Evolutionary conservation across 2,888 invertebrate genomes (phyloP), one percentile per base, ranked within the genome.

Genomic region (Macropis europaea): DNA sequence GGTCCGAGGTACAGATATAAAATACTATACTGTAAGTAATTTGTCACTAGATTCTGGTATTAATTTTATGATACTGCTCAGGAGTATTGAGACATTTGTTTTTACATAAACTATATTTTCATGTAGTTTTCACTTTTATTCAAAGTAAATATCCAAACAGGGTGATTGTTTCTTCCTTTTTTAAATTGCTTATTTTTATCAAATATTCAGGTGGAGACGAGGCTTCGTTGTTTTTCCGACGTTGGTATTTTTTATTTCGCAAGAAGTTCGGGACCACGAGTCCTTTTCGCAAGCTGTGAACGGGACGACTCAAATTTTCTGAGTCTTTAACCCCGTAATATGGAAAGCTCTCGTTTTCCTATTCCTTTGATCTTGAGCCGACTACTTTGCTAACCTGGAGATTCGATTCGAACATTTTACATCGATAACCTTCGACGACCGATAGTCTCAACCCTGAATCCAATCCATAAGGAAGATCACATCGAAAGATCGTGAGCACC

Each of bases 341-440:
- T 59, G 53, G 61, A 53, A 59, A 69, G 56, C 77, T 73, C 48
- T 60, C 56, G 17, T 69, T 73, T 71, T 63, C 70, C 50, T 48
- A 69, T 78, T 73, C 74, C 83, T 85, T 85, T 85, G 84, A 85
- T 84, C 84, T 81, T 81, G 75, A 61, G 69, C 77, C 64, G 71
- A 63, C 67, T 76, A 82, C 79, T 84, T 78, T 77, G 73, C 75
- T 70, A 63, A 72, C 73, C 64, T 43, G 40, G 47, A 53, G 68
- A 63, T 64, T 52, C 52, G 76, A 67, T 68, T 56, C 52, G 54
- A 74, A 81, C 71, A 75, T 79, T 76, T 82, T 71, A 48, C 64
- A 64, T 66, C 74, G 79, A 82, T 73, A 64, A 71, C 61, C 56
- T 22, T 61, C 28, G 38, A 28, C 54, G 53, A 60, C 68, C 68